Evolutionary conservation across 2,797 vertebrate species (phyloP).

Genomic region (Glossophaga mutica): DNA sequence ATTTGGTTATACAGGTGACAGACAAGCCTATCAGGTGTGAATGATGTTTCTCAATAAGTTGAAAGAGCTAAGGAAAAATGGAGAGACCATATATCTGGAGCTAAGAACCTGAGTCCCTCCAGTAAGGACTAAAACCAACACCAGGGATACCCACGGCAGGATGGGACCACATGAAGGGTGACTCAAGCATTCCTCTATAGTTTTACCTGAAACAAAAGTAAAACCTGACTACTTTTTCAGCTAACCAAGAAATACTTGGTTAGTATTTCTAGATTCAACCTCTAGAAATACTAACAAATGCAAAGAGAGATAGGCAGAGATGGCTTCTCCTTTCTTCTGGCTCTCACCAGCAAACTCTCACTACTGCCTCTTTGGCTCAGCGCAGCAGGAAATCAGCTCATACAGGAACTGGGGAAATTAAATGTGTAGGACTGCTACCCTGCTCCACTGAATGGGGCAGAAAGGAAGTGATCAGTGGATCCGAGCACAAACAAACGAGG

Average conservation of each 20-base stretch:
- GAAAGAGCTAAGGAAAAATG: background rate
- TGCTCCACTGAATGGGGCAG: no score
- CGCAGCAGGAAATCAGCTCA: background rate
- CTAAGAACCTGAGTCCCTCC: background rate
- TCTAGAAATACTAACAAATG: background rate
- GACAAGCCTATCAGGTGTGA: background rate
- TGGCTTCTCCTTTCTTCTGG: accelerated
- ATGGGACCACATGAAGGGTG: background rate
- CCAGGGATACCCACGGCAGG: no score
- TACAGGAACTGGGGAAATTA: background rate
- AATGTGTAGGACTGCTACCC: background rate
- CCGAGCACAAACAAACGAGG: background rate
- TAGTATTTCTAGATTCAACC: background rate
- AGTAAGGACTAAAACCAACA: background rate
- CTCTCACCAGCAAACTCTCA: background rate
- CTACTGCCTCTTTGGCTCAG: background rate
- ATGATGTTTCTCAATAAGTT: background rate
- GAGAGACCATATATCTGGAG: background rate
- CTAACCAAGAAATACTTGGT: no score
- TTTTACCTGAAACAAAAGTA: background rate
- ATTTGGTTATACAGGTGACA: background rate
- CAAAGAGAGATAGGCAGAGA: background rate
- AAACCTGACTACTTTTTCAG: background rate
- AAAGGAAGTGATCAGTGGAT: background rate
- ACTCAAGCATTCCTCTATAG: accelerated